These are phyloP conservation scores for Pilophorus perplexus DNA, from an alignment of 2,888 invertebrate species.

Conservation along the genomic window DNA sequence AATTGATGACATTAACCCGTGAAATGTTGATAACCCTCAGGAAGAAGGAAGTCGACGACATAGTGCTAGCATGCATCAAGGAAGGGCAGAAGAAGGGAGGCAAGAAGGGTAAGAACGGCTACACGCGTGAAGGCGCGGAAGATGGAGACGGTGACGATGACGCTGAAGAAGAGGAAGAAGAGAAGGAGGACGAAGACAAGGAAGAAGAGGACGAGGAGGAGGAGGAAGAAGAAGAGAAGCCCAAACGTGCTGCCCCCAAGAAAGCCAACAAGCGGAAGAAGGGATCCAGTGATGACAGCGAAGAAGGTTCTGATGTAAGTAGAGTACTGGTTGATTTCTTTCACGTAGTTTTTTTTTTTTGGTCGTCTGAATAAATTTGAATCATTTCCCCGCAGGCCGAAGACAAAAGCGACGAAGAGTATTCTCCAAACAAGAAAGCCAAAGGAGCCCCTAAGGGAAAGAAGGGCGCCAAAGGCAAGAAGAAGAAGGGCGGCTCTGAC, in stretches of 20 bases:
- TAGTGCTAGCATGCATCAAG: constrained; percentile 74
- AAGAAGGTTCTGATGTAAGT: constrained; percentile 50
- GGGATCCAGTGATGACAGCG: constrained; percentile 50
- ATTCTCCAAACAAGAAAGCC: constrained; percentile 59
- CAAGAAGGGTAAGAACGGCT: constrained; percentile 50
- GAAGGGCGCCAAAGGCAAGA: constrained; percentile 51
- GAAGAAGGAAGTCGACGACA: constrained; percentile 81
- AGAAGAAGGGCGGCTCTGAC: constrained; percentile 65
- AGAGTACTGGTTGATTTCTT: too few relatives aligned
- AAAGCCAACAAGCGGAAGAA: constrained; percentile 51
- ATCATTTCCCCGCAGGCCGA: constrained; percentile 30
- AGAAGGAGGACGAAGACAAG: constrained; percentile 56
- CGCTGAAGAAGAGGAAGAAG: constrained; percentile 56
- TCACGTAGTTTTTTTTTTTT: constrained; percentile 3
- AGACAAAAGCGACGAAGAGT: constrained; percentile 59
- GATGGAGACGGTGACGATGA: constrained; percentile 54
- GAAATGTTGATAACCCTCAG: too few relatives aligned
- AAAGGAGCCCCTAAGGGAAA: constrained; percentile 55
- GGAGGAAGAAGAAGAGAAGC: constrained; percentile 57
- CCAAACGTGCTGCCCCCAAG: constrained; percentile 60
- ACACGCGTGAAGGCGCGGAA: constrained; percentile 56
- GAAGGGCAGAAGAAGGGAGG: constrained; percentile 52
- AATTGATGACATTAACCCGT: not conserved
- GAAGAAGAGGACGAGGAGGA: constrained; percentile 52
- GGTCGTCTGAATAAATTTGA: too few relatives aligned